phyloP scores from a whole-genome alignment of 2,797 vertebrate species.

The Ctenosaura bakeri region DNA sequence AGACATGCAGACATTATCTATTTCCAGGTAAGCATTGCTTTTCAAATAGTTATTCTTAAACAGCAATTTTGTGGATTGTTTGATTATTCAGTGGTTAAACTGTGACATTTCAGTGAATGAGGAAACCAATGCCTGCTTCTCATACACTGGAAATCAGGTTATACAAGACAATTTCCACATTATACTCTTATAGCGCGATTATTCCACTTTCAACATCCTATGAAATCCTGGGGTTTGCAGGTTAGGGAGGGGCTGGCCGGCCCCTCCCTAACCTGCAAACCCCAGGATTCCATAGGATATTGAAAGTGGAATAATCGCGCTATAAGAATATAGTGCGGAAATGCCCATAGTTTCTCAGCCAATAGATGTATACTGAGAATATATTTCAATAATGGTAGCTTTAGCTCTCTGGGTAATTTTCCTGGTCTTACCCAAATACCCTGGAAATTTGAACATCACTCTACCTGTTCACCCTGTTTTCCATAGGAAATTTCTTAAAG shows the following conservation, averaged over 20 bases:
- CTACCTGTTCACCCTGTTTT: not conserved
- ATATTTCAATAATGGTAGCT: constrained; percentile 18
- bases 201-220: too few species aligned
- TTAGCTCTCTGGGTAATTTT: constrained; percentile 48
- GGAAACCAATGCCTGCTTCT: constrained; percentile 13
- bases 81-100: constrained; percentile 66
- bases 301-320: too few species aligned
- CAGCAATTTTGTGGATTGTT: constrained; percentile 57
- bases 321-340: too few species aligned
- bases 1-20: constrained; percentile 55
- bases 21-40: constrained; percentile 65
- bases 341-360: constrained; percentile 33
- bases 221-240: too few species aligned
- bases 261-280: too few species aligned
- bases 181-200: too few species aligned
- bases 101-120: constrained; percentile 42
- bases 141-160: constrained; percentile 9
- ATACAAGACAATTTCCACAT: not conserved
- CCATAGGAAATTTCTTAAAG: not conserved
- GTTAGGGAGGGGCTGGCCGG: too few species aligned
- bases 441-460: constrained; percentile 4
- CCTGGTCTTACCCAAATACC: constrained; percentile 21
- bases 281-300: too few species aligned
- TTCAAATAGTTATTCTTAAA: constrained; percentile 62
- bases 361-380: constrained; percentile 22